Evolutionary conservation across 1,140 invertebrate species (phyloP).

Genomic region (Drosophila repleta): DNA sequence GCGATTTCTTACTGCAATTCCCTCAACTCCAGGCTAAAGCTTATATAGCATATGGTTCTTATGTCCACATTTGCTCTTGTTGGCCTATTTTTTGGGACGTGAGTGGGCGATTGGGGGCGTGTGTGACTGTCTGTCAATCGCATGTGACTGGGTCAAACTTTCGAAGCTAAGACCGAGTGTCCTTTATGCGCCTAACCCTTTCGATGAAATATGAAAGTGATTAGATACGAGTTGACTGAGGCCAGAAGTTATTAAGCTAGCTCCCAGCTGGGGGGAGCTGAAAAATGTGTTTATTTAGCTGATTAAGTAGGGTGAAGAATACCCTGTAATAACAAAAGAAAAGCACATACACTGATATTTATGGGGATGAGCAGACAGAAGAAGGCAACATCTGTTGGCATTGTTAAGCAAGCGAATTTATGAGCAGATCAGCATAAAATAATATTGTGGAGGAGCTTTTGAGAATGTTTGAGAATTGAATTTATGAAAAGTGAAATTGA

Average conservation of each 20-base stretch:
- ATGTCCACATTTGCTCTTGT: conserved; percentile 44
- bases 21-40: neutral
- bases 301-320: neutral
- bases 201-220: conserved; percentile 43
- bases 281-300: conserved; percentile 11
- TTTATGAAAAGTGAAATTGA: too few relatives aligned
- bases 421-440: too few relatives aligned
- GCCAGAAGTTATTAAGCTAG: neutral
- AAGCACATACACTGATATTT: too few relatives aligned
- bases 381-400: too few relatives aligned
- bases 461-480: too few relatives aligned
- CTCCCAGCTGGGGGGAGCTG: neutral
- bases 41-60: conserved; percentile 47
- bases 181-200: conserved; percentile 27
- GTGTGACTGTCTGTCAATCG: conserved; percentile 39
- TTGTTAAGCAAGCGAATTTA: too few relatives aligned
- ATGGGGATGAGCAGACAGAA: too few relatives aligned
- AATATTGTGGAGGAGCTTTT: too few relatives aligned
- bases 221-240: conserved; percentile 31
- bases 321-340: too few relatives aligned
- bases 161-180: conserved; percentile 4
- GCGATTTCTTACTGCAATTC: conserved; percentile 31
- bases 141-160: conserved; percentile 58
- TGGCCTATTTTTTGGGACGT: conserved; percentile 61
- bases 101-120: conserved; percentile 1